These are phyloP conservation scores for Hyphantria cunea DNA, from an alignment of 1,140 invertebrate species.

Conservation along the genomic window DNA sequence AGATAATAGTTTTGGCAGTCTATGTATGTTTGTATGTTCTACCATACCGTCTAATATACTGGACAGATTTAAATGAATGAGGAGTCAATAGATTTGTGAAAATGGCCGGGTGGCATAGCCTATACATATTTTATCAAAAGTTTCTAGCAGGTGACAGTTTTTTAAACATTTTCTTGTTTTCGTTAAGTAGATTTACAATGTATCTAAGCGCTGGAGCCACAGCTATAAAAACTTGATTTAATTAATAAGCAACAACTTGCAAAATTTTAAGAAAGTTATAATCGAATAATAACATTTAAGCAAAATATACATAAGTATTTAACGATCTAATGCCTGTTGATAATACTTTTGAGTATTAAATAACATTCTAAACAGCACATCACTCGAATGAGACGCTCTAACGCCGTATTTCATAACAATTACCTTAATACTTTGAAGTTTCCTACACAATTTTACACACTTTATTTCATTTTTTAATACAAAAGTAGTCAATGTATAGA, in stretches of 20 bases:
- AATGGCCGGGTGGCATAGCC: too few relatives aligned
- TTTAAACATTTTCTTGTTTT: too few relatives aligned
- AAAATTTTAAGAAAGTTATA: conserved; percentile 18
- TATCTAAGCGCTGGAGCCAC: background rate
- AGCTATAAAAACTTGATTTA: conserved; percentile 11
- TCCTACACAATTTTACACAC: too few relatives aligned
- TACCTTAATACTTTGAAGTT: background rate
- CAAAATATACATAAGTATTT: conserved; percentile 14
- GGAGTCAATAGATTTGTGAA: too few relatives aligned
- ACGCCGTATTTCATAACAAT: background rate
- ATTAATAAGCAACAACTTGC: background rate
- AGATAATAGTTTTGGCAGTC: too few relatives aligned
- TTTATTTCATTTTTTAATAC: too few relatives aligned
- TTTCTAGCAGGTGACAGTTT: too few relatives aligned
- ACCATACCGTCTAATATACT: too few relatives aligned
- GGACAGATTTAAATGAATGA: too few relatives aligned
- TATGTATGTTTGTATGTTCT: too few relatives aligned
- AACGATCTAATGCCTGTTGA: conserved; percentile 4
- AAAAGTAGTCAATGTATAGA: too few relatives aligned
- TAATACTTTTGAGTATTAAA: conserved; percentile 3
- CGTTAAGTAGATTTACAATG: background rate
- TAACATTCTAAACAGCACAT: background rate
- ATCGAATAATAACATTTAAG: conserved; percentile 7
- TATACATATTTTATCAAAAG: too few relatives aligned
- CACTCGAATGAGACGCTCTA: background rate